These are phyloP conservation scores for Hippocampus zosterae DNA, from an alignment of 2,113 vertebrate species.

Conservation along the genomic window DNA sequence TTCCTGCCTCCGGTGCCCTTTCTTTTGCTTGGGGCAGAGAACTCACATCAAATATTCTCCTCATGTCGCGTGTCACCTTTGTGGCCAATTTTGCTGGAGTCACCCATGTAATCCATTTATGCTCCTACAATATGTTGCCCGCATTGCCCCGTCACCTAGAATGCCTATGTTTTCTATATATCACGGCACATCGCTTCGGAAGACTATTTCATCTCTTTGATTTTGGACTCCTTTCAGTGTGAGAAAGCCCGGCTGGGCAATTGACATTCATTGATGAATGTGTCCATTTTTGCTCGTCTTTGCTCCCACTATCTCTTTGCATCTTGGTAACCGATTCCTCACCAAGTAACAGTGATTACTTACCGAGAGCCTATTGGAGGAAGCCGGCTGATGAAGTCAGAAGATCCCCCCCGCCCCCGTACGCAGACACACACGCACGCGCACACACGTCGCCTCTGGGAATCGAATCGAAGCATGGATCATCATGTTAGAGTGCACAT, in stretches of 20 bases:
- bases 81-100: background rate
- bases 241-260: background rate
- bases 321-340: constrained; percentile 35
- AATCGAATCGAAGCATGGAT: constrained; percentile 45
- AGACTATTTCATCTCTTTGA: too few species aligned
- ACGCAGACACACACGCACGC: constrained; percentile 19
- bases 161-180: background rate
- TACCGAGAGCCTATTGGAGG: constrained; percentile 51
- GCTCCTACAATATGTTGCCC: background rate
- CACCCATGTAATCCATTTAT: background rate
- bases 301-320: constrained; percentile 16
- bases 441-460: constrained; percentile 43
- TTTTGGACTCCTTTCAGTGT: background rate
- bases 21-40: too few species aligned
- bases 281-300: constrained; percentile 7
- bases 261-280: background rate
- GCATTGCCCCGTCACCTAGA: background rate
- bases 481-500: constrained; percentile 65
- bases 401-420: constrained; percentile 24
- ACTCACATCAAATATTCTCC: too few species aligned
- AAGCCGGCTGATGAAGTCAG: constrained; percentile 55
- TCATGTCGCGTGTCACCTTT: too few species aligned
- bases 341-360: constrained; percentile 42
- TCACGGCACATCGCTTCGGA: too few species aligned
- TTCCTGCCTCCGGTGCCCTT: background rate